These are phyloP conservation scores for Burhinus oedicnemus DNA, from an alignment of 2,113 vertebrate species.

Conservation along the genomic window DNA sequence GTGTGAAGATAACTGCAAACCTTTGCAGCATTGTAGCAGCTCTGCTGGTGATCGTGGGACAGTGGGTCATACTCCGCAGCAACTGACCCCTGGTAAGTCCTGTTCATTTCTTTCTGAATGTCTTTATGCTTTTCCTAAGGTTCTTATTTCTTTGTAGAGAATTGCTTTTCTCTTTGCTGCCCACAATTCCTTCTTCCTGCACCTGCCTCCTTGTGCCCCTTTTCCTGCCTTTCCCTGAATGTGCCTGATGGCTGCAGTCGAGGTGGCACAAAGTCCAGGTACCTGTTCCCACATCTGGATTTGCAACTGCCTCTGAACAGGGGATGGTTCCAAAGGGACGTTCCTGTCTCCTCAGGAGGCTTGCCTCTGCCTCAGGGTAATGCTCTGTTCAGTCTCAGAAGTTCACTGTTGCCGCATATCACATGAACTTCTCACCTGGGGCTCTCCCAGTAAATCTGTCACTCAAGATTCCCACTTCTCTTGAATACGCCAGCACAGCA, in stretches of 20 bases:
- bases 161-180: neutral
- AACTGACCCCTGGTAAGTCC: neutral
- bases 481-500: neutral
- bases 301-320: neutral
- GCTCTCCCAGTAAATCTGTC: neutral
- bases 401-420: rapidly evolving
- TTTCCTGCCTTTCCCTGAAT: neutral
- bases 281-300: too few species aligned
- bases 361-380: neutral
- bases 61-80: too few species aligned
- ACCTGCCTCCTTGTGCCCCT: neutral
- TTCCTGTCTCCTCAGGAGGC: neutral
- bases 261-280: neutral
- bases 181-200: neutral
- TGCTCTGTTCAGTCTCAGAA: neutral
- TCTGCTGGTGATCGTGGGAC: neutral
- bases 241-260: neutral
- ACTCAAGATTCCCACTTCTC: neutral
- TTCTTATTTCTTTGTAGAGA: neutral
- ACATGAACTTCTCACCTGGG: neutral
- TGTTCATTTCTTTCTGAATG: neutral
- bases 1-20: neutral
- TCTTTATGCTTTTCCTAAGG: neutral
- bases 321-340: neutral
- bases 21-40: neutral